These are phyloP conservation scores for Archocentrus centrarchus DNA, from an alignment of 2,113 vertebrate species.

Conservation along the genomic window DNA sequence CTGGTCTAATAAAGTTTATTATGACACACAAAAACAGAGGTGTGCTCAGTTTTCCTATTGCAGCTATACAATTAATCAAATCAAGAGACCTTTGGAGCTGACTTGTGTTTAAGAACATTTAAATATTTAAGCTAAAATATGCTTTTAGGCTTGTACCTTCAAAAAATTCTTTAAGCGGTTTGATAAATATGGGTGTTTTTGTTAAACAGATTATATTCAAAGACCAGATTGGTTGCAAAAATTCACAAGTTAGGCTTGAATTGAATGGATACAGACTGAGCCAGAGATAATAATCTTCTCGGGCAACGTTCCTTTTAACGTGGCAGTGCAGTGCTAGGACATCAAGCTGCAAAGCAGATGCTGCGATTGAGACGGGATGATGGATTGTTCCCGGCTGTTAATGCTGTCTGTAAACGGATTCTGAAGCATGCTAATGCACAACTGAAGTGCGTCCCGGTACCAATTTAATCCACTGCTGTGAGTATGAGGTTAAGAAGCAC, in stretches of 20 bases:
- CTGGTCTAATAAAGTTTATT: no score
- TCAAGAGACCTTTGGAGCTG: neutral
- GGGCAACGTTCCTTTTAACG: neutral
- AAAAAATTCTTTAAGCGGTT: neutral
- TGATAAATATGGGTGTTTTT: neutral
- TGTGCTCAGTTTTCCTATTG: neutral
- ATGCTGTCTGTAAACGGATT: neutral
- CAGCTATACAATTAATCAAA: fast-evolving
- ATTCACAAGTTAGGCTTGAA: neutral
- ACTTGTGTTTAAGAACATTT: neutral
- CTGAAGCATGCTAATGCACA: neutral
- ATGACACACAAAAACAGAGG: neutral
- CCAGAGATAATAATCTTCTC: neutral
- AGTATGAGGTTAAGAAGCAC: neutral
- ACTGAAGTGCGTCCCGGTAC: neutral
- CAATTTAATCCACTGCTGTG: neutral
- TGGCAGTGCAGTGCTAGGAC: neutral
- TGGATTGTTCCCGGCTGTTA: neutral
- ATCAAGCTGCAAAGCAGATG: neutral
- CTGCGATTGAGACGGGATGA: neutral
- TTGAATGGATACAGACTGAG: neutral
- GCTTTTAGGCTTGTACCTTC: neutral
- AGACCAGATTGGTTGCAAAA: neutral
- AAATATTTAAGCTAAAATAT: neutral
- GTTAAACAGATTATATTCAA: neutral